Conservation (phyloP, 2,113 vertebrate species). For the Anthoscopus minutus region DNA sequence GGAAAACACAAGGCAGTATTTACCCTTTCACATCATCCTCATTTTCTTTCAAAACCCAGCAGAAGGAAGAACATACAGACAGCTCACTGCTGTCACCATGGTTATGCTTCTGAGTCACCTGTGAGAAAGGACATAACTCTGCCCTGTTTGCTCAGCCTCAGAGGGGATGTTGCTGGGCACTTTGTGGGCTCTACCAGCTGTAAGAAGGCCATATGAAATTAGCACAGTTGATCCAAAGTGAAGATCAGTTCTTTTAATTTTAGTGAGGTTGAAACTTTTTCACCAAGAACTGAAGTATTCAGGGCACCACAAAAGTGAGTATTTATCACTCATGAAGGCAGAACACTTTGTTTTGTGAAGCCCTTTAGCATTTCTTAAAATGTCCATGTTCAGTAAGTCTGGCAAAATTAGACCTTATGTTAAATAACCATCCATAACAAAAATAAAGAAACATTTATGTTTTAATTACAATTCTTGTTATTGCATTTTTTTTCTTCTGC, state of each 20-base stretch:
- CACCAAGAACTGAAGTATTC: not conserved
- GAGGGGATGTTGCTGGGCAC: not conserved
- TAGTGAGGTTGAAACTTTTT: not conserved
- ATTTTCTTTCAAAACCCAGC: constrained; percentile 2
- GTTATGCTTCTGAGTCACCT: not conserved
- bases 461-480: not conserved
- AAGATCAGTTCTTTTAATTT: not conserved
- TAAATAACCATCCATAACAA: not conserved
- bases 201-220: rapidly evolving
- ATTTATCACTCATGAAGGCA: not conserved
- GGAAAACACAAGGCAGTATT: not conserved
- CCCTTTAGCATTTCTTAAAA: not conserved
- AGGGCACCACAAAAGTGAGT: not conserved
- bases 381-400: not conserved
- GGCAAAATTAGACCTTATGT: not conserved
- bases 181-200: not conserved
- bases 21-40: not conserved
- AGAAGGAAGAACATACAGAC: not conserved
- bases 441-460: not conserved
- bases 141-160: not conserved
- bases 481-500: not conserved
- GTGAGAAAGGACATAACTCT: constrained; percentile 9
- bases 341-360: not conserved
- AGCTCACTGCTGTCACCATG: not conserved
- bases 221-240: not conserved